Conservation (phyloP, 2,113 vertebrate genomes). For the Mesocricetus auratus region DNA sequence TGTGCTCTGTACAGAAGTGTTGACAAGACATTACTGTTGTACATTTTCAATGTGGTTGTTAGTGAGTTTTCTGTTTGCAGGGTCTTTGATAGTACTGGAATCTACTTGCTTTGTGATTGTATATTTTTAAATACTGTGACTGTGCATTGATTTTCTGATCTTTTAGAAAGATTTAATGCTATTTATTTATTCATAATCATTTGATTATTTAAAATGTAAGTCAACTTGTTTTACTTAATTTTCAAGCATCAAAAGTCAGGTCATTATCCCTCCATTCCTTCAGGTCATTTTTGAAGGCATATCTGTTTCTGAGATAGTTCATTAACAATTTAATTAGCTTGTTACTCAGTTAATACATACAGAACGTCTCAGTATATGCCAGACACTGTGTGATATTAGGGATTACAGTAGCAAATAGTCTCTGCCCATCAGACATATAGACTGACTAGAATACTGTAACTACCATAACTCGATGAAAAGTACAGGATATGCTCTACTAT, state of each 20-base stretch:
- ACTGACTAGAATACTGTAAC: conserved; percentile 6
- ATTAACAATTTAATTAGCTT: conserved; percentile 41
- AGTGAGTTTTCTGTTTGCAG: conserved; percentile 89
- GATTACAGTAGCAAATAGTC: not conserved
- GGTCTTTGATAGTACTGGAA: conserved; percentile 86
- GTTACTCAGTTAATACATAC: conserved; percentile 33
- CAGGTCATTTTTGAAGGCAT: conserved; percentile 26
- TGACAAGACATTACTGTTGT: conserved; percentile 93
- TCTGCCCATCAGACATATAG: conserved; percentile 10
- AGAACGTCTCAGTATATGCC: conserved; percentile 25
- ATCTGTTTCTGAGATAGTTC: conserved; percentile 51
- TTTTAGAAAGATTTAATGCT: conserved; percentile 78
- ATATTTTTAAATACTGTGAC: conserved; percentile 65
- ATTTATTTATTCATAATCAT: conserved; percentile 68
- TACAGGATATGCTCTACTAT: not conserved
- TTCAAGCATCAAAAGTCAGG: conserved; percentile 46
- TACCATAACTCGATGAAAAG: conserved; percentile 7
- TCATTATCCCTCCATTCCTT: conserved; percentile 34
- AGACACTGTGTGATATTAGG: conserved; percentile 6
- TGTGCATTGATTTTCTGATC: conserved; percentile 71
- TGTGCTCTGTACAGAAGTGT: conserved; percentile 93
- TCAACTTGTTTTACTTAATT: conserved; percentile 46
- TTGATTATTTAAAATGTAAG: not conserved
- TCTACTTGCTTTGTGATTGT: conserved; percentile 82
- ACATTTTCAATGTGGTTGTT: conserved; percentile 92